Evolutionary conservation across 2,888 invertebrate species (phyloP).

Genomic region (Theodoxus fluviatilis): DNA sequence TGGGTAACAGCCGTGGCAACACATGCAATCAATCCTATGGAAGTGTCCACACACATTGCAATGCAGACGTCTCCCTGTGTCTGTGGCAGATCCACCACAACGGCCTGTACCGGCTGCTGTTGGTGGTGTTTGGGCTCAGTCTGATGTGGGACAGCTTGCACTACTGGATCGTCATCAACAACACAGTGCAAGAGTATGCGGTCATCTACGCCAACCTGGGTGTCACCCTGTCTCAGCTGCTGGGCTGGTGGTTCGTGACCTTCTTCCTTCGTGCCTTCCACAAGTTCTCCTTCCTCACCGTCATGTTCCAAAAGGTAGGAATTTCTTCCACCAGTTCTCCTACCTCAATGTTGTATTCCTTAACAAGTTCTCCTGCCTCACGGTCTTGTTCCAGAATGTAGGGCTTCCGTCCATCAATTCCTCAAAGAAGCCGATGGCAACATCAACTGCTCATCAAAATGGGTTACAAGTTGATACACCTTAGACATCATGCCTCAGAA

Average conservation of each 20-base stretch:
- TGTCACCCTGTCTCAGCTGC: constrained; percentile 42
- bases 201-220: no score
- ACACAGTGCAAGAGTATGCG: no score
- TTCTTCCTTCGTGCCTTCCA: constrained; percentile 46
- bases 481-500: background rate
- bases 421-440: no score
- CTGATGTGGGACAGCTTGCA: constrained; percentile 38
- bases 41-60: no score
- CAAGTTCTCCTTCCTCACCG: constrained; percentile 51
- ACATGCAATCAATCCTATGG: no score
- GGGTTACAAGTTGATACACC: background rate
- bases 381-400: no score
- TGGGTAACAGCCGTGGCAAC: no score
- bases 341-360: background rate
- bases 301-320: constrained; percentile 48
- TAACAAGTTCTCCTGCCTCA: no score
- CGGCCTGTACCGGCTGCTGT: constrained; percentile 39
- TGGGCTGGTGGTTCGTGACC: constrained; percentile 49
- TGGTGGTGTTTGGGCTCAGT: constrained; percentile 38
- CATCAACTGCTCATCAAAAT: background rate
- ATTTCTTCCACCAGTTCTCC: constrained; percentile 42
- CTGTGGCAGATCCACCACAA: constrained; percentile 36
- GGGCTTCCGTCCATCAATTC: no score
- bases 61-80: background rate
- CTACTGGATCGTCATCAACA: constrained; percentile 18